Evolutionary conservation across 2,113 vertebrate genomes (phyloP), one percentile per base, ranked within the genome.

Genomic region (Saccopteryx leptura): DNA sequence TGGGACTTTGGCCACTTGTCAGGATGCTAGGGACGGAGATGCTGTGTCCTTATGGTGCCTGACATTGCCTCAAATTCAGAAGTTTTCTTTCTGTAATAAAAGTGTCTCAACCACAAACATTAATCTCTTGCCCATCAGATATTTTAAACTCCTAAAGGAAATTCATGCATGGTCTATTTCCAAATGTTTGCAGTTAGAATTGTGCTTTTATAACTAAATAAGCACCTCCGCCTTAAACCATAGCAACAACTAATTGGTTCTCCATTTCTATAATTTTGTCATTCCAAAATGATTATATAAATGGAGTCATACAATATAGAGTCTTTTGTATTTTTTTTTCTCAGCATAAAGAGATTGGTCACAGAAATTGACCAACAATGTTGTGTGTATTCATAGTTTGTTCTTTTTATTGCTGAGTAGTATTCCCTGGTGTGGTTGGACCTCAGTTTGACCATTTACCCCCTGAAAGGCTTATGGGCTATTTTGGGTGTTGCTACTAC

Each of bases 1-100:
- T 88, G n/a, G 10, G 15, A 46, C 9, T 19, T 39, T 61, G 69
- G 23, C 4, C 13, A 33, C 13, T 76, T 74, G 3, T 19, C 68
- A 52, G 2, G 15, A 48, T 15, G 31, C 14, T n/a, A 31, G 58
- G 88, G 21, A 0, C n/a, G 82, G 23, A 84, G 50, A 79, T 56
- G 23, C 7, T 31, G 19, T 24, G 10, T 63, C 1, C 15, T 87
- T 80, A 58, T 33, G 65, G 9, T 72, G 9, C 1, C 10, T 74
- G 18, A 66, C 60, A 84, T 72, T 74, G 19, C 12, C 48, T 95
- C 56, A 78, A 56, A 78, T 1, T 76, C 39, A 63, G 72, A 80
- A 21, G 48, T 58, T 90, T 81, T 71, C 28, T 90, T 81, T 95
- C 19, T 91, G 56, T 61, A 19, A 72, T 68, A 54, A 68, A 71